phyloP scores from a whole-genome alignment of 2,797 vertebrate species.

The Galago senegalensis region DNA sequence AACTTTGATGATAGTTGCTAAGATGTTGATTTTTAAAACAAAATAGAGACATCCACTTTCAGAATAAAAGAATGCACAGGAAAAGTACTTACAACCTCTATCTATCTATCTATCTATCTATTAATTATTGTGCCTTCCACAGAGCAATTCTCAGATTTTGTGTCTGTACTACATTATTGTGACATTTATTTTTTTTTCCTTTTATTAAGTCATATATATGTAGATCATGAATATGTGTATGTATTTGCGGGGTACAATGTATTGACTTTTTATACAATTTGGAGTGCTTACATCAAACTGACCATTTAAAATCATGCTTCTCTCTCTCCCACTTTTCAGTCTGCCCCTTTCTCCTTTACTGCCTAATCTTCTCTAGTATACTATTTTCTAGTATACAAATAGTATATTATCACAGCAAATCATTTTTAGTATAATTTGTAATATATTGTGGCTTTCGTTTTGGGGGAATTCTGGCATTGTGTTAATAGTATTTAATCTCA shows the following conservation, averaged over 20 bases:
- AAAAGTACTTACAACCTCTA: neutral
- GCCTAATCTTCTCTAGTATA: neutral
- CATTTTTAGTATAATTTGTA: neutral
- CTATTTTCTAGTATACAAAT: too few relatives aligned
- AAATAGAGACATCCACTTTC: neutral
- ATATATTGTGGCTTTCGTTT: neutral
- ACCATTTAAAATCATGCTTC: neutral
- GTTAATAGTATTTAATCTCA: neutral
- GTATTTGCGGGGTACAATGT: too few relatives aligned
- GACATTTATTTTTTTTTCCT: neutral
- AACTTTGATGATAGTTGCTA: conserved; percentile 23
- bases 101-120: too few relatives aligned
- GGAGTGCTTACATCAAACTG: too few relatives aligned
- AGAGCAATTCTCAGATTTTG: neutral
- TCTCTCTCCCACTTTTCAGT: neutral
- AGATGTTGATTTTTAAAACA: neutral
- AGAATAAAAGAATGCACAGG: neutral
- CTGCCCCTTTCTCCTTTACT: neutral
- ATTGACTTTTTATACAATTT: too few relatives aligned
- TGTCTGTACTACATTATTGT: neutral
- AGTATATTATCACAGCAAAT: neutral
- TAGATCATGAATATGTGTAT: too few relatives aligned
- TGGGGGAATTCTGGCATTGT: neutral
- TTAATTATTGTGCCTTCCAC: too few relatives aligned
- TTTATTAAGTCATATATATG: too few relatives aligned